These are phyloP conservation scores for Xiphophorus couchianus DNA, from an alignment of 2,113 vertebrate genomes.

Conservation along the genomic window DNA sequence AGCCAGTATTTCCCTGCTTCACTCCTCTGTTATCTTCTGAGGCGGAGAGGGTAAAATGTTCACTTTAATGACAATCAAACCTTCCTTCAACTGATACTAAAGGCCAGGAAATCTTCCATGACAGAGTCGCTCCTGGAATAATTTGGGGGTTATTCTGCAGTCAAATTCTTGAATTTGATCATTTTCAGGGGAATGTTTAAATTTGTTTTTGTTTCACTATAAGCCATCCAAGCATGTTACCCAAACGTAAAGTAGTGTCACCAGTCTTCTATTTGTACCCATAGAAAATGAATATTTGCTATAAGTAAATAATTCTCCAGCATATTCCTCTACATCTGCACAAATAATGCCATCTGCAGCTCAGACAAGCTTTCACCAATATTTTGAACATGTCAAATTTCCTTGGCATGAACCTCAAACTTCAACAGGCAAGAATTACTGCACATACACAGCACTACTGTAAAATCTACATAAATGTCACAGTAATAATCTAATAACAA, in stretches of 20 bases:
- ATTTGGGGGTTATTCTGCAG: not conserved
- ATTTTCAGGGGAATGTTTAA: not conserved
- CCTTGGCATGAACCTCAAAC: no score
- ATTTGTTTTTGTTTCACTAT: not conserved
- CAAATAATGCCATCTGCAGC: no score
- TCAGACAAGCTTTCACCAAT: no score
- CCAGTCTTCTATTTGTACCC: not conserved
- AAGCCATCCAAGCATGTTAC: not conserved
- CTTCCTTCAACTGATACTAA: constrained; percentile 46
- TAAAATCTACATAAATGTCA: no score
- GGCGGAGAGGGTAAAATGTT: constrained; percentile 39
- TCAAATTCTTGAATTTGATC: not conserved
- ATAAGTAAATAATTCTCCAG: no score
- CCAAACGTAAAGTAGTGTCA: no score
- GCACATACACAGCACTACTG: no score
- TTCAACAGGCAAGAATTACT: no score
- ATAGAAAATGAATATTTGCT: no score
- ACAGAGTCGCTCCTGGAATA: not conserved
- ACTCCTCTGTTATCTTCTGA: constrained; percentile 39
- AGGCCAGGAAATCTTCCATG: constrained; percentile 22
- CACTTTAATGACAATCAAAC: constrained; percentile 55
- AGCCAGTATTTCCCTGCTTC: constrained; percentile 36
- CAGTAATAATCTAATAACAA: not conserved
- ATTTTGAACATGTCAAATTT: no score
- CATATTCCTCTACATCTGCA: no score